Evolutionary conservation across 2,888 invertebrate species (phyloP), one percentile per base, ranked within the genome.

Genomic region (Gastracanthus pulcherrimus): DNA sequence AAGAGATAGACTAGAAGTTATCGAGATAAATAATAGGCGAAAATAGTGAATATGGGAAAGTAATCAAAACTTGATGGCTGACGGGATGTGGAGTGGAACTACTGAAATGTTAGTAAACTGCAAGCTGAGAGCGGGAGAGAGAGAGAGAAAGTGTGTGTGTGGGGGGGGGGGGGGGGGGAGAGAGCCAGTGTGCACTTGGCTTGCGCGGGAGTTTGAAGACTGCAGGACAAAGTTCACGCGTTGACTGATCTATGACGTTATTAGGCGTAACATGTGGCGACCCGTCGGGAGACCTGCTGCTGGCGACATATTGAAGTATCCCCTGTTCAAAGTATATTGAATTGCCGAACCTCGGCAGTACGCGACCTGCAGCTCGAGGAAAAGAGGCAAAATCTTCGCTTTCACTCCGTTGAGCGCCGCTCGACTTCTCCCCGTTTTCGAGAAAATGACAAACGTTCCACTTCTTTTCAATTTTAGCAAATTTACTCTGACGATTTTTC

Each of bases 211-310:
- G 70, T 75, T 80, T 48, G 58, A 72, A 79, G 71, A 76, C 70
- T 69, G 38, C 51, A 72, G 81, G 64, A 82, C 85, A 86, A 86
- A 87, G 86, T 86, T 86, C 83, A 72, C 84, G 83, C 84, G 86
- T 83, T 85, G 83, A 79, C 86, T 87, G 87, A 88, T 88, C 87
- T 87, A 86, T 87, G 86, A 86, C 86, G 86, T 87, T 87, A 88
- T 88, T 87, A 88, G 87, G 86, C 85, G 87, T 85, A 87, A 87
- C 87, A 88, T 86, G 86, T 87, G 87, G 87, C 87, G 86, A 85
- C 86, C 86, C 84, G 85, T 86, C 84, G 84, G 71, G 84, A 31
- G 23, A 85, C 84, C 86, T 84, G 86, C 85, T 83, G 83, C 75
- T 82, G 84, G 85, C 86, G 86, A 86, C 87, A 87, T 88, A 88